Evolutionary conservation across 2,888 invertebrate genomes (phyloP).

Genomic region (Eudemis profundana): DNA sequence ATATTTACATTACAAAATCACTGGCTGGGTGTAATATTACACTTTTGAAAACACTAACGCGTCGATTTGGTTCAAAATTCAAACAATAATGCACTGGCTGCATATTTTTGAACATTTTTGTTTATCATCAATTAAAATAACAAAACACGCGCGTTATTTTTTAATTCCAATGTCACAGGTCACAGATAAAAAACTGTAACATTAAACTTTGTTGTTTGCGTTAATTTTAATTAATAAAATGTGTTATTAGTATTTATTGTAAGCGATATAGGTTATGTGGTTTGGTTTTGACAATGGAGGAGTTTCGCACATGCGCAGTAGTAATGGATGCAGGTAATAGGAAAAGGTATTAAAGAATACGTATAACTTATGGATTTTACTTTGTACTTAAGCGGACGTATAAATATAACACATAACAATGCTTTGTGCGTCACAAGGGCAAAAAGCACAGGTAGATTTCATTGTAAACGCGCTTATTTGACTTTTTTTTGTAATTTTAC

Average conservation of each 20-base stretch:
- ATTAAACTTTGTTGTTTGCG: neutral
- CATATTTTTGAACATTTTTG: conserved; percentile 28
- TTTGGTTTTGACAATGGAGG: conserved; percentile 66
- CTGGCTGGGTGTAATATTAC: conserved; percentile 21
- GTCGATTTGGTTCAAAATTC: conserved; percentile 11
- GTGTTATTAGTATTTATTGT: conserved; percentile 45
- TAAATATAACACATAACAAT: conserved; percentile 33
- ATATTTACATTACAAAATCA: conserved; percentile 12
- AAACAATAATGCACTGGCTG: conserved; percentile 18
- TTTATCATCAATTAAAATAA: conserved; percentile 31
- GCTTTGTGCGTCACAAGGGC: neutral
- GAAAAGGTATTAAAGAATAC: conserved; percentile 51
- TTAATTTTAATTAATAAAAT: conserved; percentile 6
- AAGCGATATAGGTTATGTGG: conserved; percentile 70
- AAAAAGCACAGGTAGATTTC: conserved; percentile 40
- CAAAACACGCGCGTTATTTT: conserved; percentile 1
- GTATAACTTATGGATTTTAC: conserved; percentile 59
- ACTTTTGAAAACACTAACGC: conserved; percentile 19
- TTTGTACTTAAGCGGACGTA: conserved; percentile 34
- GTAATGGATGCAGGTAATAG: conserved; percentile 51
- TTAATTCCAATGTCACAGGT: conserved; percentile 15
- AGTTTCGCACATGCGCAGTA: conserved; percentile 73
- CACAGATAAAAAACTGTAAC: conserved; percentile 21
- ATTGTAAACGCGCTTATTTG: conserved; percentile 11
- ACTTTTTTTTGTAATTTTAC: conserved; percentile 6